Evolutionary conservation across 1,140 invertebrate species (phyloP), one percentile per base, ranked within the genome.

Genomic region (Gerris buenoi): DNA sequence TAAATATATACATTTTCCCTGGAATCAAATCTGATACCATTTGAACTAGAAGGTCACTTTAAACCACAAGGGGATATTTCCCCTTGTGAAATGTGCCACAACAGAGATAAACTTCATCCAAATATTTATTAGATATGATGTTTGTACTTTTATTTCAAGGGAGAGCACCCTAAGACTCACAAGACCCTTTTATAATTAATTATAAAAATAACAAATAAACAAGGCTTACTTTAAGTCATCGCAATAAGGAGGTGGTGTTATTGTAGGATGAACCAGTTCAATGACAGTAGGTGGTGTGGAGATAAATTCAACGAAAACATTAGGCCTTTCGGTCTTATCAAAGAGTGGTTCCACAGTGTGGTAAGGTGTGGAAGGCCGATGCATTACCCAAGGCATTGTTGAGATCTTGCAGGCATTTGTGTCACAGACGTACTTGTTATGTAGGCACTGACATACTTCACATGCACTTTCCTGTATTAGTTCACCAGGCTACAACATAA

Each of bases 381-480:
- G 18, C 33, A 5, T 10, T 18, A 46, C 33, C 5, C 5, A 5
- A 18, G 5, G 18, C 33, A 5, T 10, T 18, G 18, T 18, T 10
- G 33, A 18, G 33, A 18, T 46, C 5, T 46, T 5, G 23, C 58
- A 60, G 10, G 3, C 22, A 15, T 22, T 25, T 60, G 76, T 80
- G 68, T 76, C 76, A 74, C 87, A 88, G 64, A 84, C 77, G 68
- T 87, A 83, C n/a, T 79, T 80, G 75, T 91, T 89, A 71, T 88
- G 81, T 1, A 89, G 76, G 71, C 89, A 92, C 70, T 90, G 88
- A 70, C 89, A 91, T 22, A 82, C 79, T 72, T 83, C 80, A 71
- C 87, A 89, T 0, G 81, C 79, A 3, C 80, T 80, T 63, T 81
- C 80, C n/a, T 80, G 71, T 1, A 78, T 67, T 1, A 84, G 76